phyloP scores from a whole-genome alignment of 2,113 vertebrate species.

The Oryzias curvinotus region DNA sequence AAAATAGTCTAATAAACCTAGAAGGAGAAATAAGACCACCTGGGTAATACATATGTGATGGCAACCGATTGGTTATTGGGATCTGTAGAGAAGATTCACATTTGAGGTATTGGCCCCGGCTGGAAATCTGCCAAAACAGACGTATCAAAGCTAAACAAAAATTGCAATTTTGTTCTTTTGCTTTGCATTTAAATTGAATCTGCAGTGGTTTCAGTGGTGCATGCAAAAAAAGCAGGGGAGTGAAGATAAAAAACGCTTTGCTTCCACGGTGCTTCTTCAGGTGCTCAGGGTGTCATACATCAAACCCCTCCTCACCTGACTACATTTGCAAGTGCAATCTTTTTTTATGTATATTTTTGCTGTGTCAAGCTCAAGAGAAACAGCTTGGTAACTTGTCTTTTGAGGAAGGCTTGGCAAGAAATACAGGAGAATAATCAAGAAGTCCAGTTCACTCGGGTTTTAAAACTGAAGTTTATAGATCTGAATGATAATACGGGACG shows the following conservation, averaged over 20 bases:
- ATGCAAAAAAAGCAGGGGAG: slow-evolving; percentile 32
- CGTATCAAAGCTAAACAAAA: slow-evolving; percentile 44
- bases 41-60: slow-evolving; percentile 56
- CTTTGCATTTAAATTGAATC: slow-evolving; percentile 77
- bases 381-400: slow-evolving; percentile 1
- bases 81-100: slow-evolving; percentile 29
- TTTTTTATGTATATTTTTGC: slow-evolving; percentile 15
- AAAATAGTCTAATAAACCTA: slow-evolving; percentile 29
- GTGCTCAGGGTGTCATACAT: slow-evolving; percentile 29
- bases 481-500: not conserved
- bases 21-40: slow-evolving; percentile 25
- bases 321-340: slow-evolving; percentile 27
- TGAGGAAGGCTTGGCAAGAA: not conserved
- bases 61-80: slow-evolving; percentile 29
- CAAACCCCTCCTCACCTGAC: slow-evolving; percentile 3
- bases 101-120: slow-evolving; percentile 4
- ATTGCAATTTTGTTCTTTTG: slow-evolving; percentile 27
- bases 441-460: not conserved
- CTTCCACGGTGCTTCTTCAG: slow-evolving; percentile 20
- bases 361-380: slow-evolving; percentile 15
- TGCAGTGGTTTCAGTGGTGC: slow-evolving; percentile 10
- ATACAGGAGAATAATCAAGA: not conserved
- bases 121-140: slow-evolving; percentile 28
- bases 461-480: not conserved
- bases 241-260: slow-evolving; percentile 35